phyloP scores from a whole-genome alignment of 1,140 invertebrate species.

The Chrysopa pallens region DNA sequence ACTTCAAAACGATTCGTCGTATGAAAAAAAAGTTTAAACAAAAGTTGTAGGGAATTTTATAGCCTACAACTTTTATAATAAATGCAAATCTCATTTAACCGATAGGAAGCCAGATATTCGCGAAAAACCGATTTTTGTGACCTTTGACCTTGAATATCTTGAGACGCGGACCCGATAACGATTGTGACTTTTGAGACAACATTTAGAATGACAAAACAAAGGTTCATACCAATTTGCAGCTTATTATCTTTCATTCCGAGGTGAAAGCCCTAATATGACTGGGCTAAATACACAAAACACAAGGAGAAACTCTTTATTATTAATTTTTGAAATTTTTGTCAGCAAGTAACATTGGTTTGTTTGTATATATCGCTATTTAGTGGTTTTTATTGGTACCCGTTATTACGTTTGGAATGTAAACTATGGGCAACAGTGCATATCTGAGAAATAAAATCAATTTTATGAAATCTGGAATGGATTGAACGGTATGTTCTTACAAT shows the following conservation, averaged over 20 bases:
- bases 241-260: slow-evolving; percentile 7
- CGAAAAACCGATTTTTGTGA: slow-evolving; percentile 5
- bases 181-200: slow-evolving; percentile 7
- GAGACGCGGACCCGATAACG: slow-evolving; percentile 4
- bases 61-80: slow-evolving; percentile 5
- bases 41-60: slow-evolving; percentile 8
- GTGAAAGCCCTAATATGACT: neutral
- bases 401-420: too few species aligned
- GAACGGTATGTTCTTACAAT: too few species aligned
- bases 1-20: slow-evolving; percentile 6
- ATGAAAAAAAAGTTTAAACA: slow-evolving; percentile 5
- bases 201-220: too few species aligned
- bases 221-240: slow-evolving; percentile 2
- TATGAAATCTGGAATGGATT: too few species aligned
- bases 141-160: slow-evolving; percentile 8
- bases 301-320: too few species aligned
- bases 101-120: slow-evolving; percentile 6
- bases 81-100: slow-evolving; percentile 4
- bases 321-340: too few species aligned
- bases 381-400: too few species aligned
- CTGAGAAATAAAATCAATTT: too few species aligned
- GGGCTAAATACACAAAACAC: too few species aligned
- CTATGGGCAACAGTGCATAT: too few species aligned
- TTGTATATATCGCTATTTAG: too few species aligned
- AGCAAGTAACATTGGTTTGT: too few species aligned